Evolutionary conservation across 1,140 invertebrate genomes (phyloP).

Genomic region (Ericerus pela): DNA sequence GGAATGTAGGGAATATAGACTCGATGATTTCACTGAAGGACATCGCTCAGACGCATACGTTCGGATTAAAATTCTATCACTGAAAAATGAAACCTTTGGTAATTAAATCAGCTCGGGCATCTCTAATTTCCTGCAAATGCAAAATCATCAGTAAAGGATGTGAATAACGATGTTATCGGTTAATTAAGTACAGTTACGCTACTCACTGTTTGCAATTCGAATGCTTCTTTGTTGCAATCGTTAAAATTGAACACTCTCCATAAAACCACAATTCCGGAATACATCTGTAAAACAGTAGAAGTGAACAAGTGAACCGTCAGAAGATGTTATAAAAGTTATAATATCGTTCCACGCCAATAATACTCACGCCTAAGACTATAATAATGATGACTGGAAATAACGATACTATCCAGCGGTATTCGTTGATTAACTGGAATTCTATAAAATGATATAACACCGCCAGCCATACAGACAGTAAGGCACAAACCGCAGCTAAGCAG

Average conservation of each 20-base stretch:
- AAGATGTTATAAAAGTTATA: not conserved
- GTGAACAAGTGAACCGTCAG: not conserved
- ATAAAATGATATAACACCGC: not conserved
- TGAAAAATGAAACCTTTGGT: slow-evolving; percentile 1
- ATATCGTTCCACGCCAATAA: not conserved
- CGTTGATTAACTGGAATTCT: not conserved
- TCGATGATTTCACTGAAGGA: too few relatives aligned
- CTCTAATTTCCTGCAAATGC: slow-evolving; percentile 1
- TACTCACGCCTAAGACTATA: not conserved
- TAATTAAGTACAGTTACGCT: too few relatives aligned
- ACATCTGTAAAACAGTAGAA: not conserved
- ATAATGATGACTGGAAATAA: not conserved
- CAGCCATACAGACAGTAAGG: not conserved
- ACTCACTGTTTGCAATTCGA: not conserved
- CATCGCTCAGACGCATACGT: too few relatives aligned
- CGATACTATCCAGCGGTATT: not conserved
- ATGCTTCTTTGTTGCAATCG: not conserved
- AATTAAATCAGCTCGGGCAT: not conserved
- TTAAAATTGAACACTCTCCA: slow-evolving; percentile 5
- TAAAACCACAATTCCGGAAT: not conserved
- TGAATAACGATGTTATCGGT: too few relatives aligned
- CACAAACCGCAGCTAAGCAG: not conserved
- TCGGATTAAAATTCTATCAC: too few relatives aligned
- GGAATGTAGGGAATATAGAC: too few relatives aligned
- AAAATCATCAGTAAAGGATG: too few relatives aligned